Conservation (phyloP, 2,888 invertebrate genomes). For the Lepas anatifera region DNA sequence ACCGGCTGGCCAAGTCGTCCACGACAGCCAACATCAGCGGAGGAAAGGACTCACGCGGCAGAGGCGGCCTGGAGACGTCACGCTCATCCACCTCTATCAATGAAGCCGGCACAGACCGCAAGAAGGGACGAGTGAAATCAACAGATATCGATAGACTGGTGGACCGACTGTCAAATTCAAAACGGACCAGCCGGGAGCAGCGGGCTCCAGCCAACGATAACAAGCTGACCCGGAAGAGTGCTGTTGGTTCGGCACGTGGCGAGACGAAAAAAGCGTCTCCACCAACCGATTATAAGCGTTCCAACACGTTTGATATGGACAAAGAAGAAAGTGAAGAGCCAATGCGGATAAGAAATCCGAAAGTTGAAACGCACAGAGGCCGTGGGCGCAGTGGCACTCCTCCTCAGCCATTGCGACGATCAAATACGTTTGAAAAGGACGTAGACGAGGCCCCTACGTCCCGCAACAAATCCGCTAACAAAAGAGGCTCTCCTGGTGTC, state of each 20-base stretch:
- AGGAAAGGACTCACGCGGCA: not conserved
- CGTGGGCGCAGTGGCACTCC: not conserved
- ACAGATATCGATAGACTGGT: not conserved
- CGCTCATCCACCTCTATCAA: not conserved
- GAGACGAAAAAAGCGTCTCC: not conserved
- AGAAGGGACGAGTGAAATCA: not conserved
- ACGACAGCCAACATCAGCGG: not conserved
- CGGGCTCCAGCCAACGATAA: not conserved
- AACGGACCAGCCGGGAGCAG: not conserved
- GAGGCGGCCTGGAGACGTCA: not conserved
- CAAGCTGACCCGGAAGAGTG: not conserved
- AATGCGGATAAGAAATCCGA: not conserved
- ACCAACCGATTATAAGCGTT: not conserved
- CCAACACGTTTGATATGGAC: constrained; percentile 1
- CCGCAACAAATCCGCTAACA: no score
- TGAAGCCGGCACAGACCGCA: not conserved
- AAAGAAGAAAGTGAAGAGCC: not conserved
- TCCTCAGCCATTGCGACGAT: not conserved
- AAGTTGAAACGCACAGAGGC: not conserved
- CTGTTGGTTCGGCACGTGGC: not conserved
- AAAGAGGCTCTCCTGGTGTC: not conserved
- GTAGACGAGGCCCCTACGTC: not conserved
- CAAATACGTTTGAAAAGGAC: not conserved
- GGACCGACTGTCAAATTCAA: not conserved
- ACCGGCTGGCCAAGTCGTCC: not conserved